Evolutionary conservation across 2,113 vertebrate species (phyloP).

Genomic region (Toxostoma redivivum): DNA sequence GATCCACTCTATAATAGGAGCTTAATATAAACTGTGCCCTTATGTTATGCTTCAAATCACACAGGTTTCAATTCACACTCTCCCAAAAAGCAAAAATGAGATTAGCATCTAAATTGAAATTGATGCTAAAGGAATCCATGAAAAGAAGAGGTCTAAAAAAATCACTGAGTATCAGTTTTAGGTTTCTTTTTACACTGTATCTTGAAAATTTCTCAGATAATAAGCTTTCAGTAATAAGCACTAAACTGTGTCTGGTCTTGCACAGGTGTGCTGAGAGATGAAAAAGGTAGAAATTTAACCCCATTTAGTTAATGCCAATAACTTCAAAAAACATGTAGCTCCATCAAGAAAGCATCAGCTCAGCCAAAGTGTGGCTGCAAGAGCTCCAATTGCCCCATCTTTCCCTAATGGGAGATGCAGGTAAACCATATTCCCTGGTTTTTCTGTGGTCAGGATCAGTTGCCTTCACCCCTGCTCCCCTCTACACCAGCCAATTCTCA

Average conservation of each 20-base stretch:
- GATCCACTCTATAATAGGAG: constrained; percentile 9
- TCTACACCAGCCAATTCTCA: neutral
- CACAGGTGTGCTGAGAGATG: neutral
- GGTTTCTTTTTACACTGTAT: neutral
- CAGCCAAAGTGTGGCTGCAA: neutral
- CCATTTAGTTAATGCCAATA: neutral
- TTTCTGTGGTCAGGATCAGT: neutral
- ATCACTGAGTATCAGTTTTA: neutral
- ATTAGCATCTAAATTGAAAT: constrained; percentile 44
- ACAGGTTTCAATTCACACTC: constrained; percentile 2
- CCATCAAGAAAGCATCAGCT: neutral
- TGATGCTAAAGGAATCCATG: neutral
- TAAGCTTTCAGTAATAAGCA: neutral
- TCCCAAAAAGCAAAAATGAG: neutral
- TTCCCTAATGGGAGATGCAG: neutral
- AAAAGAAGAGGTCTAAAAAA: neutral
- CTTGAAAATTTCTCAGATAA: neutral
- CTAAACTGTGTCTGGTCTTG: neutral
- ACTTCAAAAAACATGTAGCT: neutral
- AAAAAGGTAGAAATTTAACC: neutral
- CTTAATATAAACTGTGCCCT: neutral
- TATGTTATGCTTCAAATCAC: constrained; percentile 24
- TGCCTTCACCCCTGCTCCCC: rapidly evolving
- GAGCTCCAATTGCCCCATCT: neutral
- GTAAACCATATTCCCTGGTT: neutral